These are phyloP conservation scores for Agrochola lychnidis DNA, from an alignment of 2,888 invertebrate genomes.

Conservation along the genomic window DNA sequence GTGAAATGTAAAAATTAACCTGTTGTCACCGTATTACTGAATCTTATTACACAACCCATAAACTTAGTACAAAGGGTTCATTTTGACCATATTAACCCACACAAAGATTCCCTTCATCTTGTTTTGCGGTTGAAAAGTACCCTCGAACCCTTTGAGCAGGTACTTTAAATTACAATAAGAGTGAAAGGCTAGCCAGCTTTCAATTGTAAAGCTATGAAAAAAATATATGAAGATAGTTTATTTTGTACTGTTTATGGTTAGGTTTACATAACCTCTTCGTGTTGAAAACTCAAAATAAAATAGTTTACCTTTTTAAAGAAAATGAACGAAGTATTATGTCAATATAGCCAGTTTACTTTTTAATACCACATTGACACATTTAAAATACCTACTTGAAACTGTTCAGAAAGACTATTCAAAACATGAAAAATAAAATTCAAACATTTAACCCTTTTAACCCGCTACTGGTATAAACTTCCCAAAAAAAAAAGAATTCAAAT, in stretches of 20 bases:
- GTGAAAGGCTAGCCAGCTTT: neutral
- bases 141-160: slow-evolving; percentile 26
- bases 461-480: slow-evolving; percentile 53
- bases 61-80: slow-evolving; percentile 35
- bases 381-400: too few species aligned
- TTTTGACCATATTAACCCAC: slow-evolving; percentile 7
- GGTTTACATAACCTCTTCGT: too few species aligned
- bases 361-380: too few species aligned
- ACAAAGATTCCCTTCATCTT: neutral
- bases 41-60: slow-evolving; percentile 55
- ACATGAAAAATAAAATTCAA: slow-evolving; percentile 10
- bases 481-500: slow-evolving; percentile 41
- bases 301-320: too few species aligned
- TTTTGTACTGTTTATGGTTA: neutral
- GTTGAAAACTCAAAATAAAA: too few species aligned
- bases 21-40: slow-evolving; percentile 5
- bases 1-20: neutral
- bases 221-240: neutral
- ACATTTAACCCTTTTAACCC: slow-evolving; percentile 33
- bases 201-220: neutral
- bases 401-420: neutral
- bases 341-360: too few species aligned
- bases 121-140: slow-evolving; percentile 31
- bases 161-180: slow-evolving; percentile 27
- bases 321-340: too few species aligned